phyloP scores from a whole-genome alignment of 1,140 invertebrate genomes.

The Drosophila trapezifrons region DNA sequence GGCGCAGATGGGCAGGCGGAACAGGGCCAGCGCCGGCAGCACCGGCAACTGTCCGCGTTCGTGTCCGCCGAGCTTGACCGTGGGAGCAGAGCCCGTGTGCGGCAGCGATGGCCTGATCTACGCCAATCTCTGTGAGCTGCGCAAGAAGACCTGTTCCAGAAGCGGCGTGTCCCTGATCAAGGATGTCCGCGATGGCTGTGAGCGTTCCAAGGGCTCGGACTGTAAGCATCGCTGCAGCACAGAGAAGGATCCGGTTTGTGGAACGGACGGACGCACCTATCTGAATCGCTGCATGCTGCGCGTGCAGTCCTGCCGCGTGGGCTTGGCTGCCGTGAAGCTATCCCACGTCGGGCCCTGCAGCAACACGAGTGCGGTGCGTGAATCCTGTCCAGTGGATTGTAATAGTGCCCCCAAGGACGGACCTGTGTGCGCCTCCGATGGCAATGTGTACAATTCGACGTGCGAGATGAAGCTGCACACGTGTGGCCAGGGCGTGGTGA shows the following conservation, averaged over 20 bases:
- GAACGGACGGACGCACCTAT: conserved; percentile 94
- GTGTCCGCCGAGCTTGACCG: conserved; percentile 88
- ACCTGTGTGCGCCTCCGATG: conserved; percentile 95
- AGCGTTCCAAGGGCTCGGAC: conserved; percentile 87
- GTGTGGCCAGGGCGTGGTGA: conserved; percentile 94
- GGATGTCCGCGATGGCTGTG: conserved; percentile 88
- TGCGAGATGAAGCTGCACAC: conserved; percentile 96
- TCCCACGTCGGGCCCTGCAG: conserved; percentile 94
- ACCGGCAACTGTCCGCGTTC: conserved; percentile 89
- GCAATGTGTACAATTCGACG: conserved; percentile 96
- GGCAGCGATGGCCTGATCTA: conserved; percentile 94
- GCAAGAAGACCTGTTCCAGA: conserved; percentile 95
- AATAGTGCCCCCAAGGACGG: conserved; percentile 92
- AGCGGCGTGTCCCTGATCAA: conserved; percentile 85
- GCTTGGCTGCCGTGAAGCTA: conserved; percentile 86
- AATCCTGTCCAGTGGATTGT: conserved; percentile 94
- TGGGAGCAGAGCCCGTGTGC: conserved; percentile 92
- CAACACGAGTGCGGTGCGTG: conserved; percentile 93
- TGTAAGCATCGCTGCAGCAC: conserved; percentile 92
- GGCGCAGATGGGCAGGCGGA: conserved; percentile 52
- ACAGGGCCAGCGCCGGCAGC: conserved; percentile 61
- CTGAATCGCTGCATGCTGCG: conserved; percentile 95
- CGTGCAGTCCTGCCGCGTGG: conserved; percentile 89
- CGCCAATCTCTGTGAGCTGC: conserved; percentile 95
- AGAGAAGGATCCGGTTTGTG: conserved; percentile 95